Percentiles rank a stretch among this genome's conserved stretches.
Conservation (phyloP, 2,113 vertebrate species). For the Paedocypris sp. region DNA sequence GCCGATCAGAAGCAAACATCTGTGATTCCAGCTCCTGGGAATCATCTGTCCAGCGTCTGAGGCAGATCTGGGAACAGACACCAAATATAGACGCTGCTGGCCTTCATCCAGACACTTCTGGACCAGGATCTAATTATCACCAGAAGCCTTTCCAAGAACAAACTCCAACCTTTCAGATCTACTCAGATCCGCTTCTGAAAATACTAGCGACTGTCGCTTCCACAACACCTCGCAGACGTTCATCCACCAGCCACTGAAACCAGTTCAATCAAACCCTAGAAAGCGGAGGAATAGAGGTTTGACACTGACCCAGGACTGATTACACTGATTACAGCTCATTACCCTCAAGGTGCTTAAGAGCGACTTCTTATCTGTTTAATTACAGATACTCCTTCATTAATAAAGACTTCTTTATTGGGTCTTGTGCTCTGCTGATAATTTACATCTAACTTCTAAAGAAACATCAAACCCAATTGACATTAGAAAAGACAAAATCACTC, state of each 20-base stretch:
- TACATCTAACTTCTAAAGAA: not conserved
- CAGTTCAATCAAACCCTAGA: constrained; percentile 4
- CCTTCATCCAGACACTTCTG: not conserved
- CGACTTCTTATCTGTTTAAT: constrained; percentile 69
- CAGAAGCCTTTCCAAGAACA: constrained; percentile 2
- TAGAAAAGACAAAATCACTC: too few relatives aligned
- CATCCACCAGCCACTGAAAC: constrained; percentile 2
- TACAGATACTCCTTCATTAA: constrained; percentile 65
- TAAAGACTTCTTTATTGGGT: constrained; percentile 38
- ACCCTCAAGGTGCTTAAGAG: constrained; percentile 67
- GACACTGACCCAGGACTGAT: constrained; percentile 19
- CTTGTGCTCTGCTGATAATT: not conserved
- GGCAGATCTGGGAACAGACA: not conserved
- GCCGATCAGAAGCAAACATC: not conserved
- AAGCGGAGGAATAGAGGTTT: not conserved
- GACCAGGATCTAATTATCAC: not conserved
- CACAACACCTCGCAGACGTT: not conserved
- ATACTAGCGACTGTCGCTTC: not conserved
- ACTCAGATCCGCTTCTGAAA: not conserved
- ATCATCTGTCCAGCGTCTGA: not conserved
- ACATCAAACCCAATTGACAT: too few relatives aligned
- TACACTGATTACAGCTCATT: constrained; percentile 65
- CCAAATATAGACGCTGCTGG: constrained; percentile 6
- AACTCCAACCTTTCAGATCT: too few relatives aligned
- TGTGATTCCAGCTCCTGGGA: not conserved